These are phyloP conservation scores for Drosophila punjabiensis DNA, from an alignment of 1,140 invertebrate genomes.

Conservation along the genomic window DNA sequence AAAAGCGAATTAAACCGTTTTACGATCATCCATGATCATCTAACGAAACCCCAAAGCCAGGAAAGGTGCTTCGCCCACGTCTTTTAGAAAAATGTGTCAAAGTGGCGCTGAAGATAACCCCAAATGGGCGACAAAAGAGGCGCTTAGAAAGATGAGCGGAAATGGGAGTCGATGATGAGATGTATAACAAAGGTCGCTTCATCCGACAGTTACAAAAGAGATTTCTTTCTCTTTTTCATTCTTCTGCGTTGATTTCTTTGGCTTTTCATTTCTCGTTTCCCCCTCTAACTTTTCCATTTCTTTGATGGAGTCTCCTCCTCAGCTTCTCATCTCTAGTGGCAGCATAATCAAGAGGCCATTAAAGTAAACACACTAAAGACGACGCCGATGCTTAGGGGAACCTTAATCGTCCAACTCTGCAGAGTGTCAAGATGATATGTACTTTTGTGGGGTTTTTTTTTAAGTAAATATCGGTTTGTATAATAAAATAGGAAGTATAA, in stretches of 20 bases:
- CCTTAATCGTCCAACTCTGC: not conserved
- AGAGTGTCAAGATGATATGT: not conserved
- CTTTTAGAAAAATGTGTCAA: slow-evolving; percentile 35
- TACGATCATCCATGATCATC: slow-evolving; percentile 39
- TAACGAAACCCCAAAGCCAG: slow-evolving; percentile 26
- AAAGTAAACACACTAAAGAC: slow-evolving; percentile 59
- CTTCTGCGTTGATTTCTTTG: slow-evolving; percentile 33
- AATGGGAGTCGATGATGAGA: slow-evolving; percentile 56
- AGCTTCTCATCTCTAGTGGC: slow-evolving; percentile 23
- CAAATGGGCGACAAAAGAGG: slow-evolving; percentile 63
- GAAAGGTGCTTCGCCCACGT: slow-evolving; percentile 58
- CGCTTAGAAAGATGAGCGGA: slow-evolving; percentile 71
- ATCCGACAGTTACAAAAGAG: slow-evolving; percentile 54
- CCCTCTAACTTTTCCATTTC: slow-evolving; percentile 22
- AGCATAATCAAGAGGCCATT: slow-evolving; percentile 76
- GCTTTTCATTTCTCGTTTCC: slow-evolving; percentile 14
- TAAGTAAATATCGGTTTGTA: not conserved
- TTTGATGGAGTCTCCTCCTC: slow-evolving; percentile 40
- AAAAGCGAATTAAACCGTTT: slow-evolving; percentile 62
- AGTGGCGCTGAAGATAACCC: slow-evolving; percentile 34
- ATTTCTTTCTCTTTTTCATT: slow-evolving; percentile 52
- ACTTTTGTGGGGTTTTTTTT: not conserved
- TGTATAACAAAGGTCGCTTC: slow-evolving; percentile 48
- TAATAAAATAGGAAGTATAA: not conserved
- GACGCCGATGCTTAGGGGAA: slow-evolving; percentile 25